A percentile compares a stretch with the other conserved stretches of the same genome.
Conservation (phyloP, 1,140 invertebrate genomes). For the Drosophila arizonae region DNA sequence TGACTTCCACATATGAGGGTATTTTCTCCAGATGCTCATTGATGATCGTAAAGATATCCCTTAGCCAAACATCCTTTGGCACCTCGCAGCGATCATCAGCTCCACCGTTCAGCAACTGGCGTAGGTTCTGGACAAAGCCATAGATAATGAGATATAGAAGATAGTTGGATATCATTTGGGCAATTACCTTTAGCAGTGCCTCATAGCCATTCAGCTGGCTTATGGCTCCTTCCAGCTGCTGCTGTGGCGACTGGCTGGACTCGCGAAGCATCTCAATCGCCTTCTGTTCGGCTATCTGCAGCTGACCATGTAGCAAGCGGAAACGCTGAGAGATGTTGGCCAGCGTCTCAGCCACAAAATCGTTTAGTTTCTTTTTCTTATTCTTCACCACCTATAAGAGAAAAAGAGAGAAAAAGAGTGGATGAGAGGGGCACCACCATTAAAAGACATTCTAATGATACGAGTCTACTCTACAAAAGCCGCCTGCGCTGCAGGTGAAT, state of each 20-base stretch:
- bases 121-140: conserved; percentile 40
- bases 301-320: conserved; percentile 59
- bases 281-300: conserved; percentile 65
- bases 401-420: background rate
- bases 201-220: conserved; percentile 51
- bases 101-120: conserved; percentile 12
- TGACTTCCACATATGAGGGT: conserved; percentile 45
- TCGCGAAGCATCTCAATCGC: conserved; percentile 58
- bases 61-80: conserved; percentile 39
- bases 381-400: conserved; percentile 59
- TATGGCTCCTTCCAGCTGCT: conserved; percentile 51
- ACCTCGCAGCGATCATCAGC: background rate
- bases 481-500: conserved; percentile 45
- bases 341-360: conserved; percentile 59
- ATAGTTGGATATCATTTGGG: background rate
- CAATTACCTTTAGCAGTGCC: conserved; percentile 52
- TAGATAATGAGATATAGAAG: background rate
- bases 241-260: conserved; percentile 52
- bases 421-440: conserved; percentile 16
- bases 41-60: conserved; percentile 30
- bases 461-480: background rate
- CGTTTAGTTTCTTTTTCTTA: conserved; percentile 45
- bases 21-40: conserved; percentile 55
- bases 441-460: conserved; percentile 66
- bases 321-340: conserved; percentile 53